phyloP scores from a whole-genome alignment of 2,113 vertebrate species.

The Cyanoramphus novaezelandiae region DNA sequence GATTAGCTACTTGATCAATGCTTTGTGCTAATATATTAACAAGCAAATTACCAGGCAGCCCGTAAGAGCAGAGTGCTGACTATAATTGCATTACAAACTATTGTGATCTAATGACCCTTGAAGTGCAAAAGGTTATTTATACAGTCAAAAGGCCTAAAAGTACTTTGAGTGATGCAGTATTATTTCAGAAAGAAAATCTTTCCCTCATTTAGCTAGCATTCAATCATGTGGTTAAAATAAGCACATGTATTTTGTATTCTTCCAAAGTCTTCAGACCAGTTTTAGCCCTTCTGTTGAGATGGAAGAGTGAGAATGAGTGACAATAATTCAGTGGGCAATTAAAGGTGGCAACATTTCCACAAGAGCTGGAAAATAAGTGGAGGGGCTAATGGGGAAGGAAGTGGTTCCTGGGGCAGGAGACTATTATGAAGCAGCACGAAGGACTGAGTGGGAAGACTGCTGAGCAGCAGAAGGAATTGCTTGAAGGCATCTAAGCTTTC shows the following conservation, averaged over 20 bases:
- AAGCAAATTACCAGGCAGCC: constrained; percentile 88
- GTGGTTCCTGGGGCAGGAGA: not conserved
- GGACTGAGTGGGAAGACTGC: not conserved
- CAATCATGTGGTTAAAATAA: constrained; percentile 6
- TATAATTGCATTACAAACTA: constrained; percentile 81
- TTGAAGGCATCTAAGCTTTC: not conserved
- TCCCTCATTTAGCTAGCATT: constrained; percentile 29
- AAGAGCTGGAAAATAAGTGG: not conserved
- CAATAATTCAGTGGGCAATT: not conserved
- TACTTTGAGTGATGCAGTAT: constrained; percentile 44
- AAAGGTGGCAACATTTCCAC: not conserved
- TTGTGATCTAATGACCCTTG: constrained; percentile 76
- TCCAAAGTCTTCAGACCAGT: constrained; percentile 3
- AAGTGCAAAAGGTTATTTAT: constrained; percentile 79
- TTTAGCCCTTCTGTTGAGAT: not conserved
- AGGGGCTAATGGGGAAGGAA: not conserved
- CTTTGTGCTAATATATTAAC: constrained; percentile 97
- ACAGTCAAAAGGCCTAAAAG: constrained; percentile 71
- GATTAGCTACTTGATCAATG: constrained; percentile 97
- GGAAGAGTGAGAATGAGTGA: not conserved
- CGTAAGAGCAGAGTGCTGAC: constrained; percentile 76
- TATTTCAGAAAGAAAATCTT: constrained; percentile 52
- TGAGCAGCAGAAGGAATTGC: not conserved
- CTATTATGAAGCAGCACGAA: fast-evolving
- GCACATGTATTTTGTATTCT: not conserved